Conservation (phyloP, 2,888 invertebrate genomes). For the Diogma glabrata region DNA sequence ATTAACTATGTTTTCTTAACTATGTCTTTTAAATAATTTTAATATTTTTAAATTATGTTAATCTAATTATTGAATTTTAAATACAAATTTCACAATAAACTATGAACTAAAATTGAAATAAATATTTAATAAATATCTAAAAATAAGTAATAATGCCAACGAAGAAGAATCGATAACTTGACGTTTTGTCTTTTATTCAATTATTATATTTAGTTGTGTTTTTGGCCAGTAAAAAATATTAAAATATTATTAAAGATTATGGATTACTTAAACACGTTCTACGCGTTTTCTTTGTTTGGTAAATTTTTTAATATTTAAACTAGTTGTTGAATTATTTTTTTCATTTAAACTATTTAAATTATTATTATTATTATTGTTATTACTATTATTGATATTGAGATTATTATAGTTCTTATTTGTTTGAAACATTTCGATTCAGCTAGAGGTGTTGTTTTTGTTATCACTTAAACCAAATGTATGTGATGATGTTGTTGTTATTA, state of each 20-base stretch:
- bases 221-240: background rate
- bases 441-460: conserved; percentile 9
- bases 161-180: background rate
- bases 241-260: background rate
- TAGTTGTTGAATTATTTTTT: conserved; percentile 5
- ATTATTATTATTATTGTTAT: conserved; percentile 8
- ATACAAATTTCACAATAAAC: too few species aligned
- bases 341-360: too few species aligned
- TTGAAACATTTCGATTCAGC: conserved; percentile 14
- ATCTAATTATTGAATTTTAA: too few species aligned
- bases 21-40: too few species aligned
- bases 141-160: background rate
- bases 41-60: too few species aligned
- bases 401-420: conserved; percentile 4
- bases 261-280: conserved; percentile 9
- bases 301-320: conserved; percentile 12
- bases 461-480: conserved; percentile 1
- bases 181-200: background rate
- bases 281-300: conserved; percentile 14
- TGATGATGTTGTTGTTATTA: conserved; percentile 11
- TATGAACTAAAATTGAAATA: too few species aligned
- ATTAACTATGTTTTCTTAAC: too few species aligned
- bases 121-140: background rate
- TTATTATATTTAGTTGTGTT: background rate
- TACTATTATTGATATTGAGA: conserved; percentile 4